Evolutionary conservation across 2,797 vertebrate genomes (phyloP).

Genomic region (Oophaga sylvatica): DNA sequence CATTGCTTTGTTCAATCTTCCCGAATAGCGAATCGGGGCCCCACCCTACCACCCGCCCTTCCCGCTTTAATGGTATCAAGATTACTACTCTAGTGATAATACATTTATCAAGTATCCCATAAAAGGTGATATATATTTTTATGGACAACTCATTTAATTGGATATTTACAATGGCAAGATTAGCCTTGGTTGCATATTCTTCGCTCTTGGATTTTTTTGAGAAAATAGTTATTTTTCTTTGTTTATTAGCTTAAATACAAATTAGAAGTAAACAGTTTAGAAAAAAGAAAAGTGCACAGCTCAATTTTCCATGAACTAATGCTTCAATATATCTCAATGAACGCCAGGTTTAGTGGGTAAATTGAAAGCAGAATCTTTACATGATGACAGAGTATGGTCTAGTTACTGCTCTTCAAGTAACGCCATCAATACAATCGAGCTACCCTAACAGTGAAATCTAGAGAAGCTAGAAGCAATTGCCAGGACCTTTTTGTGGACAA

Average conservation of each 20-base stretch:
- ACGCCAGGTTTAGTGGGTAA: conserved; percentile 53
- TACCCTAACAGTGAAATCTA: conserved; percentile 27
- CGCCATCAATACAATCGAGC: conserved; percentile 55
- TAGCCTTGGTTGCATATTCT: neutral
- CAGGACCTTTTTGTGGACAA: neutral
- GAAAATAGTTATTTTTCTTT: neutral
- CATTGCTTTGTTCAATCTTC: no score
- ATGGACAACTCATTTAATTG: neutral
- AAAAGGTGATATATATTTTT: no score
- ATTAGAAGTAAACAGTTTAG: conserved; percentile 15
- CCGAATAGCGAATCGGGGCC: no score
- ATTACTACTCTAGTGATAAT: no score
- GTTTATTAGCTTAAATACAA: neutral
- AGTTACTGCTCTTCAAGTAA: conserved; percentile 50
- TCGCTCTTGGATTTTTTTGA: neutral
- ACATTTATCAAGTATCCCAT: no score
- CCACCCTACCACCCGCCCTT: no score
- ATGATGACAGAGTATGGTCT: conserved; percentile 49
- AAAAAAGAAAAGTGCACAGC: conserved; percentile 23
- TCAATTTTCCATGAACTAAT: conserved; percentile 53
- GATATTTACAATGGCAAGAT: neutral
- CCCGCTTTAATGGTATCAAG: no score
- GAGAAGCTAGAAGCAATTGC: neutral
- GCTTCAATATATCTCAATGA: conserved; percentile 57
- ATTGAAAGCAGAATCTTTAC: conserved; percentile 59